Evolutionary conservation across 2,113 vertebrate species (phyloP).

Genomic region (Epinephelus cyanopodus): DNA sequence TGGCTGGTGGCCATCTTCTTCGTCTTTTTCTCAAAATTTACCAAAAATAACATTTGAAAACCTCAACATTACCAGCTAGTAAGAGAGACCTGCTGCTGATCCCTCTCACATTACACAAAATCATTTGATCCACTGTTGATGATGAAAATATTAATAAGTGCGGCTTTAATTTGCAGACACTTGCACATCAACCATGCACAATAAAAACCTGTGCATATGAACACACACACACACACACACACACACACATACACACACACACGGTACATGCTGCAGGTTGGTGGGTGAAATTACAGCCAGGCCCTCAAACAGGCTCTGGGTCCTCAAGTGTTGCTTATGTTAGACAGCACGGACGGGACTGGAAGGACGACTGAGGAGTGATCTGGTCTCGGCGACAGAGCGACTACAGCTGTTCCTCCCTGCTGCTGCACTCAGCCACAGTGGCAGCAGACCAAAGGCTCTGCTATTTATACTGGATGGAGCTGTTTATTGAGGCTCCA

Average conservation of each 20-base stretch:
- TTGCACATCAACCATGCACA: background rate
- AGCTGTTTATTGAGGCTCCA: slow-evolving; percentile 58
- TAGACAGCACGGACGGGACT: slow-evolving; percentile 24
- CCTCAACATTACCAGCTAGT: no score
- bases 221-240: no score
- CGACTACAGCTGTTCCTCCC: slow-evolving; percentile 66
- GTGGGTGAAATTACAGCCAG: slow-evolving; percentile 32
- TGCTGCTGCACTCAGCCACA: slow-evolving; percentile 47
- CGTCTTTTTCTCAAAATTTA: no score
- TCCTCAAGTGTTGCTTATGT: slow-evolving; percentile 50
- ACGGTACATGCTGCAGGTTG: background rate
- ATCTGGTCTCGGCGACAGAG: slow-evolving; percentile 58
- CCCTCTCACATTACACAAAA: no score
- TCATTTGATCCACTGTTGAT: no score
- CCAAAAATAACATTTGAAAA: no score
- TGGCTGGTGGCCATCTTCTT: no score
- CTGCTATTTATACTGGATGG: slow-evolving; percentile 69
- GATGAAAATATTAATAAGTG: no score
- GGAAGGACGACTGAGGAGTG: slow-evolving; percentile 30
- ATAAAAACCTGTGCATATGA: background rate
- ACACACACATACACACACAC: background rate
- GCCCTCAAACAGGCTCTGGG: slow-evolving; percentile 10
- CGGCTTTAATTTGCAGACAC: background rate
- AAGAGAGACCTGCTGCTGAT: no score
- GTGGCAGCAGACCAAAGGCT: slow-evolving; percentile 65